phyloP scores from a whole-genome alignment of 2,888 invertebrate genomes.

The Agonopterix heracliana region DNA sequence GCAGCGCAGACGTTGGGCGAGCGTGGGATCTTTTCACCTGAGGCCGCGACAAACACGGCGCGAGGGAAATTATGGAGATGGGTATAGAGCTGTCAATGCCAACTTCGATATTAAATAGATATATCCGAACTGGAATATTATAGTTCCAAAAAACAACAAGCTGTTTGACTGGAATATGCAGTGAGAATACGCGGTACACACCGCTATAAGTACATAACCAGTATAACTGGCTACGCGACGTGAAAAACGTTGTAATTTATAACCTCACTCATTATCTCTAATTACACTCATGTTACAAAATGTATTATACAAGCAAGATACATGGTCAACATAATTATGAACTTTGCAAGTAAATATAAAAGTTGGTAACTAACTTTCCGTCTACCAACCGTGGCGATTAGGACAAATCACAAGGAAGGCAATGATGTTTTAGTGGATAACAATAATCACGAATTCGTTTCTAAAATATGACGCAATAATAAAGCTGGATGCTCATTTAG shows the following conservation, averaged over 20 bases:
- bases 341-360: background rate
- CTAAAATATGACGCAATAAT: background rate
- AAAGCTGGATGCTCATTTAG: background rate
- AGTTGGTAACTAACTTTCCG: background rate
- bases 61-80: constrained; percentile 25
- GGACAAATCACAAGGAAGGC: no score
- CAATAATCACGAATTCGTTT: no score
- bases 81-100: constrained; percentile 29
- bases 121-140: no score
- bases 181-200: no score
- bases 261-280: no score
- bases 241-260: no score
- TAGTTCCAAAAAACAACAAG: no score
- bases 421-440: no score
- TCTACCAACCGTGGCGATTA: background rate
- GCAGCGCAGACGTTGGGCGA: constrained; percentile 29
- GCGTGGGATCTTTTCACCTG: constrained; percentile 73
- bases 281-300: no score
- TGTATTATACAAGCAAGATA: background rate
- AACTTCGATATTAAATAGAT: background rate
- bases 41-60: constrained; percentile 42
- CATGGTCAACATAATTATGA: background rate
- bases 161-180: no score
- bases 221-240: no score
- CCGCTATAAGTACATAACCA: no score